Conservation (phyloP, 1,140 invertebrate genomes). For the Drosophila melanica region DNA sequence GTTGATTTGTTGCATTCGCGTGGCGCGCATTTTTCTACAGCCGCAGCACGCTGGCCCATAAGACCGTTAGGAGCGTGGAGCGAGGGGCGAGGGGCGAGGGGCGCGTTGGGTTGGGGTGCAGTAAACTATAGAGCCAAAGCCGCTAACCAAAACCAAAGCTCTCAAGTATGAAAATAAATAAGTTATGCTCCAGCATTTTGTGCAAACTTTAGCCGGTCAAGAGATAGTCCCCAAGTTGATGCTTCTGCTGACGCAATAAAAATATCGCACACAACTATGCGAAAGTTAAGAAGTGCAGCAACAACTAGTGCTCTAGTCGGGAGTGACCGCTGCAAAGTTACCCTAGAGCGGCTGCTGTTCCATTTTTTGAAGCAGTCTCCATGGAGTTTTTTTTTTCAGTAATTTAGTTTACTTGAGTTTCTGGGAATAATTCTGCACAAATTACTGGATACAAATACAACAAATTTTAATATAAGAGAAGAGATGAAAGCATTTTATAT, state of each 20-base stretch:
- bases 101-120: background rate
- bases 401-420: too few species aligned
- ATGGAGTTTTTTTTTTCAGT: too few species aligned
- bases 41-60: background rate
- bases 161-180: constrained; percentile 73
- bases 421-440: too few species aligned
- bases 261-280: constrained; percentile 34
- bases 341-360: background rate
- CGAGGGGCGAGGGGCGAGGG: background rate
- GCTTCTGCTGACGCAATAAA: constrained; percentile 25
- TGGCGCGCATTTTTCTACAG: constrained; percentile 10
- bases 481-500: too few species aligned
- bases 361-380: too few species aligned
- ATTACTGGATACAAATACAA: too few species aligned
- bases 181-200: constrained; percentile 46
- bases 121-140: background rate
- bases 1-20: constrained; percentile 42
- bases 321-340: background rate
- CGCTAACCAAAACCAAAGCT: constrained; percentile 48
- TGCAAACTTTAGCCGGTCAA: constrained; percentile 52
- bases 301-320: background rate
- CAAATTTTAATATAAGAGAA: too few species aligned
- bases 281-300: constrained; percentile 32
- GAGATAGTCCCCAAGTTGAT: constrained; percentile 51
- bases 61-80: background rate